These are phyloP conservation scores for Diprion similis DNA, from an alignment of 1,140 invertebrate species.

Conservation along the genomic window DNA sequence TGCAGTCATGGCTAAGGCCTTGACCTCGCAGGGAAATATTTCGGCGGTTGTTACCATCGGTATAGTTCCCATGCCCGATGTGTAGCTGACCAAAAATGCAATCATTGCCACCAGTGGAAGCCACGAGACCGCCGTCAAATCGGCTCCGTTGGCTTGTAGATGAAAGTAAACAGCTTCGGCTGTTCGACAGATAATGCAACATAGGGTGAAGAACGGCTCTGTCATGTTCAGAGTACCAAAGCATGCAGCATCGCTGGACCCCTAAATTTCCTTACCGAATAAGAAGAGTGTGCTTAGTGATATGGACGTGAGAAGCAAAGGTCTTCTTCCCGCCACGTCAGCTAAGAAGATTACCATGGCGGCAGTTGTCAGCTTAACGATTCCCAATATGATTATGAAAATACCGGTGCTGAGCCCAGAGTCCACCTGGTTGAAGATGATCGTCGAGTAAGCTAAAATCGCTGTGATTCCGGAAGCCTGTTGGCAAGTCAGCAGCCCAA, in stretches of 20 bases:
- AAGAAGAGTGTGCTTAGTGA: conserved; percentile 60
- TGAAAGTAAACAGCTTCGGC: conserved; percentile 64
- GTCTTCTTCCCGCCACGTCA: conserved; percentile 72
- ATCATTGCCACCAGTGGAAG: conserved; percentile 68
- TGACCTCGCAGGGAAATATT: conserved; percentile 73
- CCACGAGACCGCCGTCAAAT: conserved; percentile 59
- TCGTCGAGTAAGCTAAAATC: conserved; percentile 73
- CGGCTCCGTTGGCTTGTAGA: conserved; percentile 55
- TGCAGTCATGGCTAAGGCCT: conserved; percentile 70
- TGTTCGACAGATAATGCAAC: not conserved
- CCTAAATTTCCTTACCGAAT: not conserved
- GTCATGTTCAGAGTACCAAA: no score
- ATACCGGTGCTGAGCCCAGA: conserved; percentile 57
- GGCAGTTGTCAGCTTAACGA: conserved; percentile 68
- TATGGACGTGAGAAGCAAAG: conserved; percentile 68
- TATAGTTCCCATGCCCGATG: conserved; percentile 72
- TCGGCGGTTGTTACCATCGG: conserved; percentile 77
- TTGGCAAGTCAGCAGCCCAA: conserved; percentile 72
- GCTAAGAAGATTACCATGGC: conserved; percentile 67
- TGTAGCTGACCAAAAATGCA: conserved; percentile 70
- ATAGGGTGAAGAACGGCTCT: no score
- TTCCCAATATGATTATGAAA: conserved; percentile 71
- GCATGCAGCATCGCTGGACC: no score
- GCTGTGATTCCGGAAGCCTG: conserved; percentile 77
- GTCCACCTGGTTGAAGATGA: conserved; percentile 70